Evolutionary conservation across 2,113 vertebrate genomes (phyloP), one percentile per base, ranked within the genome.

Genomic region (Nycticebus coucang): DNA sequence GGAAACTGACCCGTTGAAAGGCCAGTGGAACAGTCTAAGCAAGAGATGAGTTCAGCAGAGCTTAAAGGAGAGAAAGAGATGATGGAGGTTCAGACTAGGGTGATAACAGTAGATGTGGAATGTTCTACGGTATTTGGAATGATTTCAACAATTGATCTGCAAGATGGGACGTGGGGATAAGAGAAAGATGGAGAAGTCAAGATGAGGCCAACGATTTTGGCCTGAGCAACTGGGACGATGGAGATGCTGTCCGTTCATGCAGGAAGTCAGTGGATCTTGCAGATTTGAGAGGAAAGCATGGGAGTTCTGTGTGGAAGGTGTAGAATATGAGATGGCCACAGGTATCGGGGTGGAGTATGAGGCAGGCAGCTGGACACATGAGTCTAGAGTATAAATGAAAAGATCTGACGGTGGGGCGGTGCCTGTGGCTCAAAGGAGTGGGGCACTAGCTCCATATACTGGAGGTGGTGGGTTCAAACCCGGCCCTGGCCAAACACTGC

Each of bases 1-100:
- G 83, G 64, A 11, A 83, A 91, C 41, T 59, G 45, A 55, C 7
- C 82, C 33, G 24, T 53, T 72, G 68, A 41, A 86, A 95, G 83
- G 18, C 24, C 85, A 55, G 8, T 71, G 26, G 72, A 72, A 13
- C 57, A 64, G 24, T 64, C 10, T 12, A 28, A 64, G 24, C 62
- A 64, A 28, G 62, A 64, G 62, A 64, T 4, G 11, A 64, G 24
- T 64, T 64, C 62, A 33, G 15, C 30, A 68, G 13, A 68, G 64
- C 13, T 33, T 33, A 33, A 68, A 68, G 30, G 26, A 24, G 12
- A 7, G 41, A n/a, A n/a, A 24, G n/a, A 89, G 17, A 33, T 33
- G 37, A 41, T 55, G 68, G 59, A 13, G 33, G 18, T 12, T 55
- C 68, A 57, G 68, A 33, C 6, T 68, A 30, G 28, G 13, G 30